Base-by-base conservation (phyloP, 2,888 invertebrate species). In the Coecobrya sp. region DNA sequence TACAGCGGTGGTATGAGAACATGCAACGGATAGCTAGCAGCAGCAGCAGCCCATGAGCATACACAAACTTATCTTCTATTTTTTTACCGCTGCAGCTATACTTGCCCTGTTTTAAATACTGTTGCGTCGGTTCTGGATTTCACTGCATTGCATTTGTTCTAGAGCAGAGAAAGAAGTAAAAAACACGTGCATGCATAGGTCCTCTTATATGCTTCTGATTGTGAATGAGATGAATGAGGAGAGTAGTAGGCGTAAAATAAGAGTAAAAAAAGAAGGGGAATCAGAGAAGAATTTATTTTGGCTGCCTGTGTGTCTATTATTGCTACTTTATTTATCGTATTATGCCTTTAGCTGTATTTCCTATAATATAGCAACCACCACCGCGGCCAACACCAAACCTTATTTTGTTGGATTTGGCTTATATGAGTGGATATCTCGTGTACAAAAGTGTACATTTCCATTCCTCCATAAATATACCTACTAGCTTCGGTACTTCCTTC, bases 271-370 rank as follows among this genome's bases (percentile, higher is more conserved):
- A n/a, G n/a, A 1, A 27, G 27, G 0, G 36, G 36, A n/a, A 36
- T 0, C 25, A 25, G 19, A n/a, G 36, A 4, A n/a, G 70, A 70
- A 70, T 36, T 70, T 8, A 70, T 70, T 36, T 30, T 70, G 36
- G 19, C 36, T 70, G 36, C n/a, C 36, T 36, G 0, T n/a, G 8
- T 30, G 36, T 27, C 70, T 70, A 36, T 65, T 27, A 22, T 59
- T 22, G 2, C 10, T 36, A 36, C 27, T 36, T 70, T 70, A 70
- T 70, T 70, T 70, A 70, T 70, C 36, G 70, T 36, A 70, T 36
- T 70, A n/a, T n/a, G 70, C 70, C 70, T 36, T 70, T 36, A 36
- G 70, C 70, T 70, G 8, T 70, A 16, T 36, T 36, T 36, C 36
- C 36, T 36, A 25, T 65, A 25, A 0, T 10, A 11, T n/a, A n/a